A percentile compares a stretch with the other conserved stretches of the same genome.
Evolutionary conservation across 1,140 invertebrate genomes (phyloP).

Genomic region (Anagrus nilaparvatae): DNA sequence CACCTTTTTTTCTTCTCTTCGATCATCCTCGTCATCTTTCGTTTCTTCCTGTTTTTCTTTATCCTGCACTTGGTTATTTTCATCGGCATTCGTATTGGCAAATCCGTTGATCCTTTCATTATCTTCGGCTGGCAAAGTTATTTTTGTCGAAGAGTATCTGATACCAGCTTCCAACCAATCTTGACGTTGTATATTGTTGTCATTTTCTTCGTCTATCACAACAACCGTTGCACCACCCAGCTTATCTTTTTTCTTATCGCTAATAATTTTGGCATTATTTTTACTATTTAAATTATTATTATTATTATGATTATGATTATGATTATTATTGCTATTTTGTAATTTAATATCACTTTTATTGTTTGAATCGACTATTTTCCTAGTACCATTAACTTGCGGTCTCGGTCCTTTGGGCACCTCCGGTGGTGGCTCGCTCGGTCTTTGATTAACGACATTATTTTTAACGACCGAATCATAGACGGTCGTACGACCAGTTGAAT

Average conservation of each 20-base stretch:
- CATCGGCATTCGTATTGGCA: conserved; percentile 17
- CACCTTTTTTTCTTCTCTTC: too few species aligned
- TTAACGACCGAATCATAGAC: conserved; percentile 20
- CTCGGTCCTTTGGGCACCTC: conserved; percentile 4
- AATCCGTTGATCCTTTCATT: conserved; percentile 25
- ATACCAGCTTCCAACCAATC: conserved; percentile 40
- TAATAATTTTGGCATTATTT: conserved; percentile 8
- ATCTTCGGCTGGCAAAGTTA: conserved; percentile 32
- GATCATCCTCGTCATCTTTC: conserved; percentile 7
- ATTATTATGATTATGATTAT: too few species aligned
- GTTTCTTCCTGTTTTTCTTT: not conserved
- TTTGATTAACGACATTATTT: too few species aligned
- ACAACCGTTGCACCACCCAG: conserved; percentile 30
- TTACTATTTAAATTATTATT: too few species aligned
- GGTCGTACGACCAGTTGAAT: conserved; percentile 15
- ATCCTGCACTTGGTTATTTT: not conserved
- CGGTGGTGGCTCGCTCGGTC: too few species aligned
- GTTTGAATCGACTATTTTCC: not conserved
- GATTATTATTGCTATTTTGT: not conserved
- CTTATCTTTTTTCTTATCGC: conserved; percentile 15
- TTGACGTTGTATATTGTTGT: conserved; percentile 35
- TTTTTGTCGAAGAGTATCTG: conserved; percentile 38
- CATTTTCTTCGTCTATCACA: conserved; percentile 31
- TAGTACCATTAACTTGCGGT: not conserved
- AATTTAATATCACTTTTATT: not conserved